Base-by-base conservation (phyloP, 2,797 vertebrate species). In the Toxotes lorentzi region DNA sequence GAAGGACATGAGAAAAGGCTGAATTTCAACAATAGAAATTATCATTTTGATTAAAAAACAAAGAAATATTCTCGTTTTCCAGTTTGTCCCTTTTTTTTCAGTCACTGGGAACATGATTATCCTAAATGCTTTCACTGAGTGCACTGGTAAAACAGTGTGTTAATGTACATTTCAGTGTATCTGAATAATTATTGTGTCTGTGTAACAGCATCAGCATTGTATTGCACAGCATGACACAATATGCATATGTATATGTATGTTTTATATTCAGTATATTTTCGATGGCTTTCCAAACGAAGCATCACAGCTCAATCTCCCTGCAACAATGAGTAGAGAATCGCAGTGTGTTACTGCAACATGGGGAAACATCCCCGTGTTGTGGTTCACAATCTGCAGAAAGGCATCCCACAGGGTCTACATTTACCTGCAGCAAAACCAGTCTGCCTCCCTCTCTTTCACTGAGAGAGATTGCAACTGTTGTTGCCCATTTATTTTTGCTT, bases 351-450 rank as follows among this genome's bases (percentile, higher is more conserved):
- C 68, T 86, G 81, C 69, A 84, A 68, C 65, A 51, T n/a, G 14
- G 63, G 62, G 38, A 81, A 81, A 84, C 59, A 60, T 74, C 50
- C 41, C 70, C 65, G 76, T 58, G 54, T 64, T 32, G 62, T 70
- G 74, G 68, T 78, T 82, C 80, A 56, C 79, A 83, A 81, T 84
- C 82, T 84, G 88, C 85, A 91, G 72, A 74, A 84, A 85, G 79
- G 60, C 54, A 72, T 90, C 81, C 76, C 79, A 86, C 85, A 78
- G 82, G 70, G 86, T 86, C 30, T 24, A 34, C 50, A 14, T 78
- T 88, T 79, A 92, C 82, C 86, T 86, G 87, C 90, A 91, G 89
- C 78, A 83, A 87, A 82, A 71, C 40, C 78, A 63, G 54, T 66
- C 59, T 60, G 71, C 54, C 6, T 77, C 58, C 45, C 54, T 79